Evolutionary conservation across 1,140 invertebrate genomes (phyloP).

Genomic region (Saccostrea glomerata): DNA sequence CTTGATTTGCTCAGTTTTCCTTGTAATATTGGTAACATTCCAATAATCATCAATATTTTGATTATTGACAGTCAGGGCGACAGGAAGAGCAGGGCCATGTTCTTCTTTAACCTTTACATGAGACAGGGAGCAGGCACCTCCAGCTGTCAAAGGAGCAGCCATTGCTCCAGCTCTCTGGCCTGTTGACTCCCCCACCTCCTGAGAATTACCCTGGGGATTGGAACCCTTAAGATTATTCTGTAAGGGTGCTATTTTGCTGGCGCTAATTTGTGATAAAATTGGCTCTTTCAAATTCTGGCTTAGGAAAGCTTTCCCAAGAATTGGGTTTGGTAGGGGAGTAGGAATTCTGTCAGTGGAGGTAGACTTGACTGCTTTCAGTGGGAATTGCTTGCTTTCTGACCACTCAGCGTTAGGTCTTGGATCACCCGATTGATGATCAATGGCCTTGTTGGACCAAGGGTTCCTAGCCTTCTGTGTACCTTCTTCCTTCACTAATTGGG

Average conservation of each 20-base stretch:
- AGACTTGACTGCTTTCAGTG: background rate
- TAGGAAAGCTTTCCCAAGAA: background rate
- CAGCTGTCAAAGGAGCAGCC: background rate
- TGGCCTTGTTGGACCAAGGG: background rate
- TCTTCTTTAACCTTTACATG: too few species aligned
- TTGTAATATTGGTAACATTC: background rate
- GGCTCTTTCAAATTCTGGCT: background rate
- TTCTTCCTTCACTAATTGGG: background rate
- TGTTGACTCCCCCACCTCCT: background rate
- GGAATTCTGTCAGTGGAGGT: background rate
- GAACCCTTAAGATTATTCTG: background rate
- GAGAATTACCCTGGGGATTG: background rate
- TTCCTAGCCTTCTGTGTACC: background rate
- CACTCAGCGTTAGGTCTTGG: constrained; percentile 16
- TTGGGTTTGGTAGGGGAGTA: background rate
- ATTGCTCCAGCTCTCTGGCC: background rate
- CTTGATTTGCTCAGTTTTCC: background rate
- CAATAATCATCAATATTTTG: background rate
- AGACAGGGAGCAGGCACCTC: background rate
- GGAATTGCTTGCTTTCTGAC: background rate
- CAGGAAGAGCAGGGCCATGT: too few species aligned
- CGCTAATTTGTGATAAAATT: background rate
- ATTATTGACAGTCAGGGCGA: background rate
- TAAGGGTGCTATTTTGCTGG: background rate
- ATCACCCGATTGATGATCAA: background rate